Conservation (phyloP, 2,797 vertebrate genomes). For the Decapterus maruadsi region DNA sequence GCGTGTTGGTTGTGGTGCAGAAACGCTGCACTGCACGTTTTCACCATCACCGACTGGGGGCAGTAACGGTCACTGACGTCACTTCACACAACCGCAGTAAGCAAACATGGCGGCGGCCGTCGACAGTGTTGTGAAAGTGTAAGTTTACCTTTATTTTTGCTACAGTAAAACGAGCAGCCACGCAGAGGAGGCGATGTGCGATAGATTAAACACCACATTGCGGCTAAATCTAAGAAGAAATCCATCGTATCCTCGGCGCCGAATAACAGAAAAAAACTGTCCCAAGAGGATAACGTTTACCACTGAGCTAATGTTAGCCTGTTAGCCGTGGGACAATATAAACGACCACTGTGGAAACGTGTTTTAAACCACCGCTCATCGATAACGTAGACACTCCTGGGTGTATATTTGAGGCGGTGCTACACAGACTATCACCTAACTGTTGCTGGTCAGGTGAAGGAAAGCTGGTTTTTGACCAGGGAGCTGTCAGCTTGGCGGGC, state of each 20-base stretch:
- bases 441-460: constrained; percentile 2
- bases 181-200: background rate
- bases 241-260: background rate
- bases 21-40: background rate
- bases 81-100: constrained; percentile 82
- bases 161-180: constrained; percentile 6
- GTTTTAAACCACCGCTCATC: background rate
- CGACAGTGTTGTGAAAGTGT: constrained; percentile 92
- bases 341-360: constrained; percentile 32
- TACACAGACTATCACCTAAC: background rate
- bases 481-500: constrained; percentile 60
- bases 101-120: constrained; percentile 90
- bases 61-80: constrained; percentile 2
- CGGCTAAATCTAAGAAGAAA: background rate
- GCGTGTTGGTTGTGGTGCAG: no score
- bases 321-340: constrained; percentile 63
- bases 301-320: constrained; percentile 74
- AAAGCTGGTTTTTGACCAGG: constrained; percentile 14
- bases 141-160: constrained; percentile 81
- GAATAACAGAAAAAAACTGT: constrained; percentile 38
- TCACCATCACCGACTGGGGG: constrained; percentile 12
- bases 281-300: constrained; percentile 75
- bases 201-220: background rate
- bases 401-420: background rate
- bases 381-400: background rate